phyloP scores from a whole-genome alignment of 2,888 invertebrate genomes.

The Onchidella celtica region DNA sequence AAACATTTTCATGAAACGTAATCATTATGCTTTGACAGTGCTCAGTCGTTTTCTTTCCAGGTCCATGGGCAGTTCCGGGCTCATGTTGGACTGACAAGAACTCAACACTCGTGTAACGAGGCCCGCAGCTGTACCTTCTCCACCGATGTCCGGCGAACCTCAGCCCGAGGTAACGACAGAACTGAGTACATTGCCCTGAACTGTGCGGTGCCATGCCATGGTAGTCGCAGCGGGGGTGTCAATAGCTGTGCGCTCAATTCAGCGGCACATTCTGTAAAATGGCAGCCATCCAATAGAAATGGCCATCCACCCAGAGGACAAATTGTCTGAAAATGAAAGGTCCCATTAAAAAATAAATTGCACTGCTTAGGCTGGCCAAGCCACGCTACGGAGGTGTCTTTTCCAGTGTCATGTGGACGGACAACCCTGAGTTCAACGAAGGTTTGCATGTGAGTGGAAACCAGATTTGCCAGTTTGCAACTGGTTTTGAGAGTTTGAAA shows the following conservation, averaged over 20 bases:
- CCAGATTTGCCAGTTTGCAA: too few relatives aligned
- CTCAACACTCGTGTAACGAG: not conserved
- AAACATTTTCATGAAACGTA: too few relatives aligned
- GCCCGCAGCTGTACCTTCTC: conserved; percentile 29
- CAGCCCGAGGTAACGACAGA: not conserved
- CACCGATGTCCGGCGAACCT: conserved; percentile 4
- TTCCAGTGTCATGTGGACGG: too few relatives aligned
- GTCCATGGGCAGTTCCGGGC: conserved; percentile 29
- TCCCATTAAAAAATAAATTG: too few relatives aligned
- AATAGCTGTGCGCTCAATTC: not conserved
- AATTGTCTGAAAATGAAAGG: not conserved
- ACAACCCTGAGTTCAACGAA: too few relatives aligned
- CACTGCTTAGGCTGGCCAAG: too few relatives aligned
- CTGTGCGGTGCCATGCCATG: not conserved
- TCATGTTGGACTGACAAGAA: not conserved
- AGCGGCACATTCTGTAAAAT: not conserved
- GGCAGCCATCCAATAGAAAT: not conserved
- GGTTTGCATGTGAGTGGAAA: too few relatives aligned
- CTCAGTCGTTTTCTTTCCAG: conserved; percentile 15
- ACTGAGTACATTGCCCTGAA: conserved; percentile 20
- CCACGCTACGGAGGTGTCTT: too few relatives aligned
- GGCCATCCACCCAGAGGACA: not conserved
- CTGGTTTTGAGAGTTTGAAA: too few relatives aligned
- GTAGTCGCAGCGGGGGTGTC: not conserved
- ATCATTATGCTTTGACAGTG: too few relatives aligned